A percentile compares a stretch with the other conserved stretches of the same genome.
phyloP scores from a whole-genome alignment of 2,113 vertebrate genomes.

The Dicrurus megarhynchus region DNA sequence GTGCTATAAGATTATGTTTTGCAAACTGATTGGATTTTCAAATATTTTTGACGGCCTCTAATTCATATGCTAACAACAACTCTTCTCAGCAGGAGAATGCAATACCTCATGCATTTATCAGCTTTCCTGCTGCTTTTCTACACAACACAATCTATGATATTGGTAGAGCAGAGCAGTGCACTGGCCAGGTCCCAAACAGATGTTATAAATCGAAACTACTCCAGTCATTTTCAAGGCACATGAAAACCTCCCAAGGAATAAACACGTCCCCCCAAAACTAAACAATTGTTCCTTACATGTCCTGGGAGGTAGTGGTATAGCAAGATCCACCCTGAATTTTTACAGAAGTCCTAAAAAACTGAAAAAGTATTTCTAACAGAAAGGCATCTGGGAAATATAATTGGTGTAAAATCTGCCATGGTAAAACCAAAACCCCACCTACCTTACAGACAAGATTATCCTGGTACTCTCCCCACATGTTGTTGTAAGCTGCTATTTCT shows the following conservation, averaged over 20 bases:
- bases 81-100: neutral
- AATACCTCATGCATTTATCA: neutral
- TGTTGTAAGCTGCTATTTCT: conserved; percentile 81
- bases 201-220: conserved; percentile 16
- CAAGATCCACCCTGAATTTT: neutral
- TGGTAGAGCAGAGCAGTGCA: neutral
- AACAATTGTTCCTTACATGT: neutral
- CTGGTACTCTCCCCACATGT: conserved; percentile 94
- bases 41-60: neutral
- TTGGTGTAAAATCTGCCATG: neutral
- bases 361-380: neutral
- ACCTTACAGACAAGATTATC: conserved; percentile 88
- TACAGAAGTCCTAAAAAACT: neutral
- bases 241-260: neutral
- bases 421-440: neutral
- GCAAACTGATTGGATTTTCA: neutral
- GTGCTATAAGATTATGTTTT: neutral
- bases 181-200: conserved; percentile 16
- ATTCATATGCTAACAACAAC: neutral
- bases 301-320: accelerated
- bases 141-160: neutral
- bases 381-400: neutral
- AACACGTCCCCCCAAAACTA: neutral
- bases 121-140: neutral
- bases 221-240: neutral